Percentiles rank a stretch among this genome's conserved stretches.
Conservation (phyloP, 1,140 invertebrate species). For the Chionoecetes opilio region DNA sequence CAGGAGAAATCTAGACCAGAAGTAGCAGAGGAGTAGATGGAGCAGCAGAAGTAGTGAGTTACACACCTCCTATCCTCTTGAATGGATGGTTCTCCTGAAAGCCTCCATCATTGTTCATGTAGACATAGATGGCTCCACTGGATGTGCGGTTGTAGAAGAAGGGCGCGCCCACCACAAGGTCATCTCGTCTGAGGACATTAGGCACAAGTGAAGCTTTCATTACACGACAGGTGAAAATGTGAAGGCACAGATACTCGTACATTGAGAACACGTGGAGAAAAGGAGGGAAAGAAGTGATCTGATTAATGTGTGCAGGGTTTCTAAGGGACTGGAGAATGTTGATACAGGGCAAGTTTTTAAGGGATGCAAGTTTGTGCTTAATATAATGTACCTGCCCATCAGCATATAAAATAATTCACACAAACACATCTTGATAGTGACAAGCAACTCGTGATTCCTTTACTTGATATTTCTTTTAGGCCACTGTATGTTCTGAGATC, state of each 20-base stretch:
- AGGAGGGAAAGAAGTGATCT: neutral
- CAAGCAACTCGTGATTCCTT: no score
- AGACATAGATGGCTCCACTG: conserved; percentile 96
- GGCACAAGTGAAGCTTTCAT: neutral
- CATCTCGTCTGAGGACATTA: conserved; percentile 87
- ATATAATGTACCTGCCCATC: no score
- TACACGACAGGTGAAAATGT: neutral
- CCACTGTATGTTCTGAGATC: no score
- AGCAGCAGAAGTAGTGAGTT: neutral
- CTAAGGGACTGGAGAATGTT: no score
- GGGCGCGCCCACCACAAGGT: conserved; percentile 95
- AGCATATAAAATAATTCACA: no score
- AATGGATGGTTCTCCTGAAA: conserved; percentile 73
- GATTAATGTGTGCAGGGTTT: no score
- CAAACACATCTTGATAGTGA: no score
- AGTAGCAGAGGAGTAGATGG: neutral
- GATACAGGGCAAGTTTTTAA: neutral
- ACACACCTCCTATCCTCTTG: conserved; percentile 78
- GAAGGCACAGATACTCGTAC: neutral
- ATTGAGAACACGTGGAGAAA: neutral
- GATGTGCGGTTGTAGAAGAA: conserved; percentile 90
- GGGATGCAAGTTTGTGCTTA: no score
- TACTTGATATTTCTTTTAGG: no score
- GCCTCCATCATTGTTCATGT: conserved; percentile 85
- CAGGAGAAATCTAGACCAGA: neutral